Evolutionary conservation across 2,888 invertebrate genomes (phyloP), one percentile per base, ranked within the genome.

Genomic region (Salticus scenicus): DNA sequence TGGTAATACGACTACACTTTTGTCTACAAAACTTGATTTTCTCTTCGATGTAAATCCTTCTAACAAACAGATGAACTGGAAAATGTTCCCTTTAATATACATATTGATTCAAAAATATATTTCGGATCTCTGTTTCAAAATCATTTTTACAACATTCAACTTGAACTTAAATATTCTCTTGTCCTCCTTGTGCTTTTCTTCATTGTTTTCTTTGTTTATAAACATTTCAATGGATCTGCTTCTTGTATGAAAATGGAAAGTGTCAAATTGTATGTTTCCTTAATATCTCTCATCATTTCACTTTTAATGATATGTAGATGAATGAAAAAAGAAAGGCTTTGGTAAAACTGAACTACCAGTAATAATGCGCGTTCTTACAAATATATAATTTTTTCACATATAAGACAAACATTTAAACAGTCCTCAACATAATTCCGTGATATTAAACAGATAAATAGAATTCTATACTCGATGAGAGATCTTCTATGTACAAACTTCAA

Each of bases 41-140:
- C 57, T 30, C 63, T 74, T 70, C 64, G 42, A 66, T 72, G 51
- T 66, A 80, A 64, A 73, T 64, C 67, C 80, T 24, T 80, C 67
- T 17, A 73, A 42, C 67, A 80, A 30, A 80, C 80, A 80, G 42
- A 66, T 72, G 67, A 73, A 51, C 67, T 37, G 67, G 14, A 66
- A 67, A 73, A 66, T 71, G 37, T 27, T 27, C 67, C 64, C 80
- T 67, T 67, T 30, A 51, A 37, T 75, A 20, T 28, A 33, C 37
- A 37, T 37, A 10, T 7, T 75, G 69, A 69, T 75, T 75, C 69
- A 75, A 74, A 75, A 69, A 63, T 41, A 70, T 47, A 41, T 41
- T 47, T 64, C 37, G 8, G 27, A 5, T 51, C 41, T 27, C 57
- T 57, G 17, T 57, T 47, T 57, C 57, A 24, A 57, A 57, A 57